Conservation (phyloP, 1,140 invertebrate species). For the Drosophila murphyi region DNA sequence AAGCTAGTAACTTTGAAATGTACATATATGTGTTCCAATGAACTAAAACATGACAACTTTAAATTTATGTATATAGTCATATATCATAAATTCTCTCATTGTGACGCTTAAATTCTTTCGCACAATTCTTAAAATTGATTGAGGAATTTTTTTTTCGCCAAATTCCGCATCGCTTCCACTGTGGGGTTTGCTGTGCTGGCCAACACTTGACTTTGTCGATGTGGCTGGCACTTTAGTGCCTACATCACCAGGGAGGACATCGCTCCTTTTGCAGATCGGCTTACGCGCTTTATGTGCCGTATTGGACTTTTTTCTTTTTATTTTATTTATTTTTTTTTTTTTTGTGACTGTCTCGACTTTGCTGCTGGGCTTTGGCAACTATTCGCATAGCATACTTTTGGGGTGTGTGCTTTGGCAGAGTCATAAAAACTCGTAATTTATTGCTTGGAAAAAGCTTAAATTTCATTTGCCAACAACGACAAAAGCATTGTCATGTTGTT, state of each 20-base stretch:
- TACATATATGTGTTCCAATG: neutral
- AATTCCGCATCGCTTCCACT: constrained; percentile 37
- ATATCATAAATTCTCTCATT: constrained; percentile 1
- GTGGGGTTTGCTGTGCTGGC: constrained; percentile 38
- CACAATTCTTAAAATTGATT: neutral
- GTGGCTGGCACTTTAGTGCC: constrained; percentile 51
- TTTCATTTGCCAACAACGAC: constrained; percentile 80
- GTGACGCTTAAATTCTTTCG: neutral
- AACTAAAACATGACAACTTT: neutral
- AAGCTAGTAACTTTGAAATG: too few relatives aligned
- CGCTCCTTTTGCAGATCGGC: constrained; percentile 72
- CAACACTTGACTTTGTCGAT: constrained; percentile 72
- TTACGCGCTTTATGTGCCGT: constrained; percentile 75
- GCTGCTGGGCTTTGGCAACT: constrained; percentile 59
- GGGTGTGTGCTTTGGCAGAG: constrained; percentile 61
- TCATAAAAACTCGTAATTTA: constrained; percentile 83
- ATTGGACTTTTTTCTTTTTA: constrained; percentile 43
- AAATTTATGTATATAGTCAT: neutral
- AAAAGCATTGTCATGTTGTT: constrained; percentile 62
- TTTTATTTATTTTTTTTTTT: constrained; percentile 1
- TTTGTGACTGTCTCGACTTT: constrained; percentile 23
- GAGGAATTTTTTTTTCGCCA: constrained; percentile 15
- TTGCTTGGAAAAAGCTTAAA: constrained; percentile 83
- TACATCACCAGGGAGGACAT: constrained; percentile 55
- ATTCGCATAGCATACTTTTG: constrained; percentile 59